A percentile compares a stretch with the other conserved stretches of the same genome.
These are phyloP conservation scores for Melanophora roralis DNA, from an alignment of 2,888 invertebrate species.

Conservation along the genomic window DNA sequence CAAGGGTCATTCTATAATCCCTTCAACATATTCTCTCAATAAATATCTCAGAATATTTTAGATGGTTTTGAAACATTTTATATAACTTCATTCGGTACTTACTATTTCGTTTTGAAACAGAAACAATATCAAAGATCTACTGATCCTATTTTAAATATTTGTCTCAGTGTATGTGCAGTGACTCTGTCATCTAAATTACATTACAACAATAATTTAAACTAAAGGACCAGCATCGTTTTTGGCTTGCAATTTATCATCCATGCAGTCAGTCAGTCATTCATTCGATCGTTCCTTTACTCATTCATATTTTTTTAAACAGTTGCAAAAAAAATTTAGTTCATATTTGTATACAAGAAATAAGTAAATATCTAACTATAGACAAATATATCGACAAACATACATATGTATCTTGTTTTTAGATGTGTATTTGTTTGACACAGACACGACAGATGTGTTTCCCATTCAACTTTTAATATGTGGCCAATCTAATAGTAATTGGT, in stretches of 20 bases:
- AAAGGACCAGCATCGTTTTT: conserved; percentile 25
- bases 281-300: background rate
- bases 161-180: background rate
- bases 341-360: conserved; percentile 37
- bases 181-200: conserved; percentile 13
- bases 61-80: too few species aligned
- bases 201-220: conserved; percentile 25
- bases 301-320: conserved; percentile 62
- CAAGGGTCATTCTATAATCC: too few species aligned
- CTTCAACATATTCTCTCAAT: too few species aligned
- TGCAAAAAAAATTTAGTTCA: conserved; percentile 63
- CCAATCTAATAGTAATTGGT: conserved; percentile 77
- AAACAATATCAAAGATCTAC: too few species aligned
- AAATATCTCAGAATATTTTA: too few species aligned
- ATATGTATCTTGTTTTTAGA: conserved; percentile 7
- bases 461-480: conserved; percentile 78
- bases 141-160: background rate
- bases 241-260: conserved; percentile 31
- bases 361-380: conserved; percentile 33
- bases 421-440: conserved; percentile 64
- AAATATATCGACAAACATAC: conserved; percentile 28
- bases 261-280: conserved; percentile 20
- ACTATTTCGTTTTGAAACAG: too few species aligned
- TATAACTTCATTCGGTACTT: too few species aligned
- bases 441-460: conserved; percentile 77